Evolutionary conservation across 2,113 vertebrate species (phyloP), one percentile per base, ranked within the genome.

Genomic region (Crotalus tigris): DNA sequence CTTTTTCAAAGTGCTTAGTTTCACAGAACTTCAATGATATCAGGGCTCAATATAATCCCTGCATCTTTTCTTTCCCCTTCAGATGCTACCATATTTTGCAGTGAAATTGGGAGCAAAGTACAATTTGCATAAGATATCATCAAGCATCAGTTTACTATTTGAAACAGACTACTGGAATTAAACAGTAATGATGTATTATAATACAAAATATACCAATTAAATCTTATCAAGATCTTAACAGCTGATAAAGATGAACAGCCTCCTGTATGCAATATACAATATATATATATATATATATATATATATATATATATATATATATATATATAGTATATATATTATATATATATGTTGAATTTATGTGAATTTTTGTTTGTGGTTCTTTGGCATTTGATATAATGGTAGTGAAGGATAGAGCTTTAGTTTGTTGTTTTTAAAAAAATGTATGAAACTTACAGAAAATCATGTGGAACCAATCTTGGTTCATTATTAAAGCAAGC

Each of bases 1-100:
- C 39, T 86, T 90, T 59, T 86, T 39, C 46, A 87, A 39, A 61
- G 64, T 85, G 29, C 39, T 39, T 46, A 54, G 21, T 49, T 85
- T 46, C 53, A 24, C 2, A 54, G 13, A 85, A 86, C 49, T 53
- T 23, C 29, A 54, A 93, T n/a, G 33, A 33, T 8, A 69, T 2
- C 1, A 87, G n/a, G 15, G 24, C 33, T 92, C 39, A 29, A 21
- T 39, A 92, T 49, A 54, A 51, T 19, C 24, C 23, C 59, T 29
- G 0, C 6, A 6, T 61, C 44, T 21, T 19, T 1, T 5, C 17
- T 24, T 1, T 0, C 1, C 44, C 46, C 12, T 90, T 54, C 15
- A 4, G 23, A 39, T 90, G 61, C 75, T 89, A 39, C 33, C 55
- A 26, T 8, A 88, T n/a, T 88, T 88, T 88, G n/a, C n/a, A 57